phyloP scores from a whole-genome alignment of 2,797 vertebrate genomes.

The Semaprochilodus insignis region DNA sequence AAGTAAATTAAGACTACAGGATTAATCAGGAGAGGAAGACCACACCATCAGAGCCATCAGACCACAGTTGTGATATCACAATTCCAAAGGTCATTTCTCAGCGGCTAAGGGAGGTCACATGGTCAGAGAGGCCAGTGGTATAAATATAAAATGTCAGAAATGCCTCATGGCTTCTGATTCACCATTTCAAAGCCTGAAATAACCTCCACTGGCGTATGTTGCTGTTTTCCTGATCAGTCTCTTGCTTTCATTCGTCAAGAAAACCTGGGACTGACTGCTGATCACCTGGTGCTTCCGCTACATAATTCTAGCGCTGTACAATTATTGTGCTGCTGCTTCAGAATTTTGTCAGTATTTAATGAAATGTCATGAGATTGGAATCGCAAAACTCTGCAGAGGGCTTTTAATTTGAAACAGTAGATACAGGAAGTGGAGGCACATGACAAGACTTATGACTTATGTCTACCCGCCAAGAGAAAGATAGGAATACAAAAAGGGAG shows the following conservation, averaged over 20 bases:
- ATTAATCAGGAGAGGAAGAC: background rate
- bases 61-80: background rate
- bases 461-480: too few species aligned
- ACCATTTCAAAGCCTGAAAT: background rate
- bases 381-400: too few species aligned
- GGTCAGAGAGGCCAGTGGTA: background rate
- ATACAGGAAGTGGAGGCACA: too few species aligned
- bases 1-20: background rate
- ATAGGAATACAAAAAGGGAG: too few species aligned
- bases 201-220: background rate
- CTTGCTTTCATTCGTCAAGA: background rate
- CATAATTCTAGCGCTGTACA: too few species aligned
- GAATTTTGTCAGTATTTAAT: too few species aligned
- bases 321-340: too few species aligned
- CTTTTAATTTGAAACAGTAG: too few species aligned
- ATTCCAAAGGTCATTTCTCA: background rate
- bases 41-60: background rate
- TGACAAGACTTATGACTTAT: too few species aligned
- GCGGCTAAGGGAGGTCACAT: background rate
- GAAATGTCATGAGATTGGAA: too few species aligned
- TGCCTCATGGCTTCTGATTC: slow-evolving; percentile 10
- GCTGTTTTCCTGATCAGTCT: background rate
- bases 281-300: too few species aligned
- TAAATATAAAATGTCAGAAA: slow-evolving; percentile 15
- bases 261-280: background rate